Conservation (phyloP, 2,797 vertebrate species). For the Gobionotothen gibberifrons region DNA sequence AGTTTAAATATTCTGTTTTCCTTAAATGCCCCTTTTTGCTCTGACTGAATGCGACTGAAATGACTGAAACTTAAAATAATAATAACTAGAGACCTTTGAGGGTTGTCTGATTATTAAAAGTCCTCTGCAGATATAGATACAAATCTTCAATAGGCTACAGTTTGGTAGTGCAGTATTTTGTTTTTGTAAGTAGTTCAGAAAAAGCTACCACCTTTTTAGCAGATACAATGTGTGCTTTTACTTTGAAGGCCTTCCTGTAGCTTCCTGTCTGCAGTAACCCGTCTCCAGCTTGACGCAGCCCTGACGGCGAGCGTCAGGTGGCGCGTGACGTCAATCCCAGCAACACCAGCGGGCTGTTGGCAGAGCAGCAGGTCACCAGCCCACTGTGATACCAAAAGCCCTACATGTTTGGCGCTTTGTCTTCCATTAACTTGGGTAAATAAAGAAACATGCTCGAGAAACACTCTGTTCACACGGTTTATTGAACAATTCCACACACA, state of each 20-base stretch:
- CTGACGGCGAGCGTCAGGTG: conserved; percentile 69
- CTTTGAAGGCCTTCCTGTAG: background rate
- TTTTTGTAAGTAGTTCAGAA: background rate
- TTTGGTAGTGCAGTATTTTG: background rate
- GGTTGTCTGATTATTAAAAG: background rate
- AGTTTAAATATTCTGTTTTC: too few relatives aligned
- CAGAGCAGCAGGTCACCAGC: conserved; percentile 54
- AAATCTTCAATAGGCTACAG: background rate
- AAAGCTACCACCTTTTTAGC: background rate
- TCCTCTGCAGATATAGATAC: background rate
- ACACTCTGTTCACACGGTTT: conserved; percentile 77
- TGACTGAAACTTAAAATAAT: too few relatives aligned
- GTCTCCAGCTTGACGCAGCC: conserved; percentile 17
- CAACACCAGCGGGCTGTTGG: conserved; percentile 57
- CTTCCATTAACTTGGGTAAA: conserved; percentile 33
- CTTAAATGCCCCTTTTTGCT: too few relatives aligned
- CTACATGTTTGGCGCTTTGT: conserved; percentile 53
- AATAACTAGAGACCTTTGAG: too few relatives aligned
- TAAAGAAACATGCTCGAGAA: background rate
- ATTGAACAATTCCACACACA: conserved; percentile 82
- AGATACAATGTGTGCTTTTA: conserved; percentile 38
- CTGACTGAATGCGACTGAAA: too few relatives aligned
- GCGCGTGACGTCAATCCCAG: conserved; percentile 72
- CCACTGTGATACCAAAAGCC: conserved; percentile 41
- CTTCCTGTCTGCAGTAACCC: conserved; percentile 22